Conservation (phyloP, 2,888 invertebrate genomes). For the Ommatoiulus sabulosus region DNA sequence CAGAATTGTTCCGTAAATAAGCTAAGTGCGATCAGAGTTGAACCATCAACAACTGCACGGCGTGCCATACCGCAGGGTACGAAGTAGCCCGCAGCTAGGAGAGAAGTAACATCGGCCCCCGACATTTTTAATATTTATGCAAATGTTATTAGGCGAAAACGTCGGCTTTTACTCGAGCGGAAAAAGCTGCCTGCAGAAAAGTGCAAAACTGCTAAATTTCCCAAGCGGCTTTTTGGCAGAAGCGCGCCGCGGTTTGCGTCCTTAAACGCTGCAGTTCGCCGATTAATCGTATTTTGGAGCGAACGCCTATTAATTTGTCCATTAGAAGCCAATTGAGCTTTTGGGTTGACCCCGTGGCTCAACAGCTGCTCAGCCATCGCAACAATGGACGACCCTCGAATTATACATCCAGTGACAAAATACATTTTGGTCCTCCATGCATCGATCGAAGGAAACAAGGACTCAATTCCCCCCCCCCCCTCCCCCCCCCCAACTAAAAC, state of each 20-base stretch:
- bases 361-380: conserved; percentile 48
- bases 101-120: no score
- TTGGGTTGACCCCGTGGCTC: conserved; percentile 39
- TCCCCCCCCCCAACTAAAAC: no score
- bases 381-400: not conserved
- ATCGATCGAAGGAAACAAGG: not conserved
- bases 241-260: not conserved
- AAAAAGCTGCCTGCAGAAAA: conserved; percentile 39
- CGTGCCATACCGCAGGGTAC: no score
- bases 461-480: no score
- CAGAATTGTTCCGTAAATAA: no score
- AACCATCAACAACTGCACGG: no score
- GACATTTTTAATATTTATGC: conserved; percentile 37
- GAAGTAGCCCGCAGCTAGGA: no score
- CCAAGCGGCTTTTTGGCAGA: conserved; percentile 29
- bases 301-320: conserved; percentile 55
- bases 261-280: not conserved
- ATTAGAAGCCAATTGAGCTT: conserved; percentile 53
- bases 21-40: no score
- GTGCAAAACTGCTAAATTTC: conserved; percentile 47
- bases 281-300: conserved; percentile 47
- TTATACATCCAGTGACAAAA: conserved; percentile 39
- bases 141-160: conserved; percentile 5
- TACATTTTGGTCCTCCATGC: conserved; percentile 39
- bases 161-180: not conserved